A percentile compares a stretch with the other conserved stretches of the same genome.
phyloP scores from a whole-genome alignment of 2,888 invertebrate species.

The Andrena fulva region DNA sequence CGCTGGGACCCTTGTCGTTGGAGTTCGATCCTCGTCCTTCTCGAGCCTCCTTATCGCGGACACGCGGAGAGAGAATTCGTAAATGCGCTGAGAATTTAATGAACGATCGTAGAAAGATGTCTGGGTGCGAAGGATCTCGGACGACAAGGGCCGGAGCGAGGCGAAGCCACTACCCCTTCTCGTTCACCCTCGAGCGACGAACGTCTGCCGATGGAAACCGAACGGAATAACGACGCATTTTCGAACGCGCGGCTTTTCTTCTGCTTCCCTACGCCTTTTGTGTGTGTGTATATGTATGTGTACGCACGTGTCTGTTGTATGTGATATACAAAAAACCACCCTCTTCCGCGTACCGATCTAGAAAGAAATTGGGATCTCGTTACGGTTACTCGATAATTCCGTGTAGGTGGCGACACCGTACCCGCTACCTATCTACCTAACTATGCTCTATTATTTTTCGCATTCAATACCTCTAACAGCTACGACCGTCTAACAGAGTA shows the following conservation, averaged over 20 bases:
- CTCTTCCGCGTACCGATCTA: slow-evolving; percentile 8
- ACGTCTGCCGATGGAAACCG: slow-evolving; percentile 68
- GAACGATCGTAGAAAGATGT: slow-evolving; percentile 38
- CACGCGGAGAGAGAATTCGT: not conserved
- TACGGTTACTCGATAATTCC: slow-evolving; percentile 61
- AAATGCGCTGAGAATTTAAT: slow-evolving; percentile 29
- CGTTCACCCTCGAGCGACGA: slow-evolving; percentile 39
- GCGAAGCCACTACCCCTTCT: slow-evolving; percentile 2
- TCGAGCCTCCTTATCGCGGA: not conserved
- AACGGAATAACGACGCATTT: slow-evolving; percentile 56
- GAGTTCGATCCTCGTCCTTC: slow-evolving; percentile 18
- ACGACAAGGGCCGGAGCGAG: slow-evolving; percentile 45
- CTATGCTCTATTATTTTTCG: slow-evolving; percentile 46
- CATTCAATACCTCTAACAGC: slow-evolving; percentile 67
- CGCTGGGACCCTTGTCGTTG: slow-evolving; percentile 18
- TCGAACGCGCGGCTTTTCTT: slow-evolving; percentile 6
- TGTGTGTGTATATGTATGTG: slow-evolving; percentile 5
- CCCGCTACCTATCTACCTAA: slow-evolving; percentile 57
- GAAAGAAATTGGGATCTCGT: slow-evolving; percentile 56
- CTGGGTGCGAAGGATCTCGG: slow-evolving; percentile 39
- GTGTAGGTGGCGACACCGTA: slow-evolving; percentile 52
- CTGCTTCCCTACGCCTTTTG: not conserved
- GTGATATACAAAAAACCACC: slow-evolving; percentile 37
- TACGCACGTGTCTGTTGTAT: not conserved
- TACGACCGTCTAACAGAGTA: slow-evolving; percentile 75